Evolutionary conservation across 2,113 vertebrate species (phyloP), one percentile per base, ranked within the genome.

Genomic region (Grammomys dolichurus): DNA sequence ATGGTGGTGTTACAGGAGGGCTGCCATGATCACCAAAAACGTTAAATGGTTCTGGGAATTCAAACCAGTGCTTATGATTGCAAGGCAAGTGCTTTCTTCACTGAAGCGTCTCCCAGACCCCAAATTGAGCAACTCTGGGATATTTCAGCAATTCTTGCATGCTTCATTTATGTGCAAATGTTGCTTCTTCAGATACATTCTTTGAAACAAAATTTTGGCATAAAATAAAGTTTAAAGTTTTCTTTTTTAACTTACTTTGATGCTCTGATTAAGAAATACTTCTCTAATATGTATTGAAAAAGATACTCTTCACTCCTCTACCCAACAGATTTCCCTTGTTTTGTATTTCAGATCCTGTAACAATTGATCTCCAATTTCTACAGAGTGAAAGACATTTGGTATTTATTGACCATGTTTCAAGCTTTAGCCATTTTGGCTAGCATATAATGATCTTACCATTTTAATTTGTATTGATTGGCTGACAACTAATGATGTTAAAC

Each of bases 101-200:
- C 17, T 48, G 43, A 20, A 46, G 8, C 8, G 36, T 67, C 28
- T 86, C 9, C 28, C 20, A 86, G 84, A 2, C 8, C 5, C 17
- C 72, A 95, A 94, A 72, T 26, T 67, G 58, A 91, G 12, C 4
- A 89, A 5, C 8, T 95, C 46, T 91, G 19, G 2, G 17, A 36
- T 92, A 88, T 76, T 89, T 92, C 86, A 89, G 81, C 48, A 95
- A 3, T 58, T 94, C 16, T 58, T 76, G 9, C 16, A 51, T 81
- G 54, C 10, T 89, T 96, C 60, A 76, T 19, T 88, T 89, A 94
- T 54, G 24, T 7, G 33, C 12, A 95, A 69, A 14, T 86, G 17
- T 54, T 92, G 46, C 5, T 82, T 81, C 26, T 36, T 12, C 22
- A 86, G 12, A 81, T 63, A 69, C 31, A 87, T 51, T 81, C 12